phyloP scores from a whole-genome alignment of 1,140 invertebrate species.

The Tetragnatha versicolor region DNA sequence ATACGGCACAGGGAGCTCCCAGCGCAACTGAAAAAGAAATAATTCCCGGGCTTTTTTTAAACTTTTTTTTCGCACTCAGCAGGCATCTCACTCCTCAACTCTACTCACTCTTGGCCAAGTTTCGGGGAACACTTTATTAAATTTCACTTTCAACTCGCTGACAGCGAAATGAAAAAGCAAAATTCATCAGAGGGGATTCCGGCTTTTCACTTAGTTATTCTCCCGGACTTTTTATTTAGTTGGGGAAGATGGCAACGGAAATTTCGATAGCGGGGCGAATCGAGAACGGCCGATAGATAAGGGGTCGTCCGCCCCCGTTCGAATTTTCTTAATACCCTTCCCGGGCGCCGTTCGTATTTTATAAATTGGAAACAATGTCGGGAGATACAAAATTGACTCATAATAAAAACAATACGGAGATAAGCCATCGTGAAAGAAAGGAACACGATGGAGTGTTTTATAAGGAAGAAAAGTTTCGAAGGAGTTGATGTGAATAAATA shows the following conservation, averaged over 20 bases:
- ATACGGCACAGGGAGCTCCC: slow-evolving; percentile 33
- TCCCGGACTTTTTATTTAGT: slow-evolving; percentile 10
- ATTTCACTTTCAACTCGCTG: slow-evolving; percentile 51
- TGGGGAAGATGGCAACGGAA: too few species aligned
- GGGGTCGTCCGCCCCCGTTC: not conserved
- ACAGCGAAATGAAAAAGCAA: slow-evolving; percentile 34
- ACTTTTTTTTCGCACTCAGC: too few species aligned
- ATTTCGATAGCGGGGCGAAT: slow-evolving; percentile 24
- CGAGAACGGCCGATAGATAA: not conserved
- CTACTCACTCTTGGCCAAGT: slow-evolving; percentile 14
- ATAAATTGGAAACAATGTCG: slow-evolving; percentile 32
- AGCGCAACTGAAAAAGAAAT: not conserved
- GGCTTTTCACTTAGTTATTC: not conserved
- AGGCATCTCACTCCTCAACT: too few species aligned
- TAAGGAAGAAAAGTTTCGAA: too few species aligned
- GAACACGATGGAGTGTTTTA: too few species aligned
- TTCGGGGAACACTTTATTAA: slow-evolving; percentile 47
- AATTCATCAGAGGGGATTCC: slow-evolving; percentile 28
- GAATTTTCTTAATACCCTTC: slow-evolving; percentile 6
- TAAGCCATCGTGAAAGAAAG: too few species aligned
- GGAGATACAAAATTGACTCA: not conserved
- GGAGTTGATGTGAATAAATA: too few species aligned
- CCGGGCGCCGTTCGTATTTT: slow-evolving; percentile 19
- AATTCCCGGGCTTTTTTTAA: too few species aligned
- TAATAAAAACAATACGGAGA: not conserved